These are phyloP conservation scores for Cylas formicarius DNA, from an alignment of 1,140 invertebrate genomes.

Conservation along the genomic window DNA sequence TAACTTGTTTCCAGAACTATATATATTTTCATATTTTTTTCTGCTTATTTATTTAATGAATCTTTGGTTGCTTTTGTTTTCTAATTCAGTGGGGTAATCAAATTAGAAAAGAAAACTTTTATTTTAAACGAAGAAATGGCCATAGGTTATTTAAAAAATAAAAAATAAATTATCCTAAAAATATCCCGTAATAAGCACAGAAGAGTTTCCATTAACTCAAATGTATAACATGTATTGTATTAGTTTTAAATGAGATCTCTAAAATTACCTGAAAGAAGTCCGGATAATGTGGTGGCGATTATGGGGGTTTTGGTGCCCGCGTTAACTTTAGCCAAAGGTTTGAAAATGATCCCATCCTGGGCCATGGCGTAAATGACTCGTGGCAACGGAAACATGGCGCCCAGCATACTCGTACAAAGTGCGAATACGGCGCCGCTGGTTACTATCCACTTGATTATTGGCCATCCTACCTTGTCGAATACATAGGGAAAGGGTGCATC, in stretches of 20 bases:
- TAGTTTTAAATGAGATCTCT: too few relatives aligned
- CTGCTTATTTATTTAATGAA: too few relatives aligned
- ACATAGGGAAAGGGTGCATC: slow-evolving; percentile 65
- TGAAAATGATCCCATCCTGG: slow-evolving; percentile 73
- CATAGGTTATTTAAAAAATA: slow-evolving; percentile 1
- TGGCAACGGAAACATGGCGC: slow-evolving; percentile 80
- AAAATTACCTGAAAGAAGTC: slow-evolving; percentile 65
- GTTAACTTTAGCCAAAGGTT: slow-evolving; percentile 62
- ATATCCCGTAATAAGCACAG: too few relatives aligned
- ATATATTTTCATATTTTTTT: too few relatives aligned
- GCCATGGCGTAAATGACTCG: slow-evolving; percentile 83
- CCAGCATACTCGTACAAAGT: slow-evolving; percentile 68
- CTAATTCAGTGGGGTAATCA: too few relatives aligned
- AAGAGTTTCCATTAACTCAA: too few relatives aligned
- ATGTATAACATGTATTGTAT: too few relatives aligned
- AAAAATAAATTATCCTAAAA: too few relatives aligned
- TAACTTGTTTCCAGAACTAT: too few relatives aligned
- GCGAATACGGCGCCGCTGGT: slow-evolving; percentile 71
- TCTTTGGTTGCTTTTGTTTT: too few relatives aligned
- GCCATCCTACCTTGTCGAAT: slow-evolving; percentile 63
- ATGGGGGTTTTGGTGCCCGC: slow-evolving; percentile 69
- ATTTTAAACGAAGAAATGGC: too few relatives aligned
- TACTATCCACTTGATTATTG: slow-evolving; percentile 68
- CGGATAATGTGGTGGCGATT: slow-evolving; percentile 74
- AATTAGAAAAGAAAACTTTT: too few relatives aligned